Evolutionary conservation across 2,113 vertebrate genomes (phyloP).

Genomic region (Coptodon bakossiorum): DNA sequence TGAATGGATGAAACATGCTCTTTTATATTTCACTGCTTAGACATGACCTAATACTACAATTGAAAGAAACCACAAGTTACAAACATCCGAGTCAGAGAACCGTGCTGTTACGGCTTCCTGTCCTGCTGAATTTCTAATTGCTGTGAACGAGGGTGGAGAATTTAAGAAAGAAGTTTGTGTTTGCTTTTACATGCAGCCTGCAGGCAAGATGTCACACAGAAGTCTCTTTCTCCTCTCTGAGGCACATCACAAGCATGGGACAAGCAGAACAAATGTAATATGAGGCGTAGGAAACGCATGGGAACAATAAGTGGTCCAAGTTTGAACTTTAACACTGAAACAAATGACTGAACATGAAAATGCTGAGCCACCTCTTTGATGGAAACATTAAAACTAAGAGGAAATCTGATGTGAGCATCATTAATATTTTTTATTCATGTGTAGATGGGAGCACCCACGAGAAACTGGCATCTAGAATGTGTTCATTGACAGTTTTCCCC

Average conservation of each 20-base stretch:
- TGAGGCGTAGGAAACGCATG: background rate
- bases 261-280: background rate
- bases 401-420: background rate
- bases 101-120: background rate
- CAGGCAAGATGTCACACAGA: background rate
- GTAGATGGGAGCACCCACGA: background rate
- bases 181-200: background rate
- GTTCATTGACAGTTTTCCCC: background rate
- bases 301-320: background rate
- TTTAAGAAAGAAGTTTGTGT: slow-evolving; percentile 27
- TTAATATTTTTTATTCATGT: background rate
- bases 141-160: slow-evolving; percentile 1
- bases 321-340: background rate
- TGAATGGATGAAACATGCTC: background rate
- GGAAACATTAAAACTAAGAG: background rate
- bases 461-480: background rate
- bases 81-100: background rate
- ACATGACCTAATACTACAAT: background rate
- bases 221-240: background rate
- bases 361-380: background rate
- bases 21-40: background rate
- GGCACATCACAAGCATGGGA: slow-evolving; percentile 24
- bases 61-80: background rate
- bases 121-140: background rate
- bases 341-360: background rate